Evolutionary conservation across 2,888 invertebrate genomes (phyloP), one percentile per base, ranked within the genome.

Genomic region (Baronia brevicornis): DNA sequence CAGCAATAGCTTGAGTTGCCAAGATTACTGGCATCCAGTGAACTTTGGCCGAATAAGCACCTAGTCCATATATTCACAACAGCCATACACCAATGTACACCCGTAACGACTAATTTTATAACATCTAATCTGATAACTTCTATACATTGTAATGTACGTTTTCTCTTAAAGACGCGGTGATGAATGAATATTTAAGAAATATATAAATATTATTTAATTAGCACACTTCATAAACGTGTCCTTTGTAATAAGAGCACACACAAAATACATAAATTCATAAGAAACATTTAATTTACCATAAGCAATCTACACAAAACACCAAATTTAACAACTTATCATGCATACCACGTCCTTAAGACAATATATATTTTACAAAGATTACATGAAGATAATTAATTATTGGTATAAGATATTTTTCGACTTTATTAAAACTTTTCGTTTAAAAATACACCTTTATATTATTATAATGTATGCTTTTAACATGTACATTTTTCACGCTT

Each of bases 51-150:
- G 26, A 5, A 33, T 38, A 66, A 72, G 67, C 70, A 69, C 67
- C 68, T 64, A 66, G 51, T 55, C 56, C 48, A 48, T 52, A 55
- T 63, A 59, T 59, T 59, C 57, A 64, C 59, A 65, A 67, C 62
- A 66, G 60, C 48, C 56, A 65, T 54, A 57, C 60, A 55, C 52
- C 48, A 61, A 60, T 64, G 59, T 63, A 70, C 70, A 72, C 59
- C 59, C 62, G 62, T 73, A 67, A 68, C 54, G 51, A 48, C 65
- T 68, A 70, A 61, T 54, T 64, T 56, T 44, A 64, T 64, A 77
- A 77, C 72, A 65, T 72, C 65, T 72, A 74, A 61, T 56, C 56
- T 50, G 43, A 54, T 64, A 69, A 67, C 56, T 62, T 51, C 60
- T 68, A 63, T 68, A 64, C 54, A 49, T 46, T 35, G 39, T 41